Base-by-base conservation (phyloP, 2,888 invertebrate species). In the Heteromurus nitidus region DNA sequence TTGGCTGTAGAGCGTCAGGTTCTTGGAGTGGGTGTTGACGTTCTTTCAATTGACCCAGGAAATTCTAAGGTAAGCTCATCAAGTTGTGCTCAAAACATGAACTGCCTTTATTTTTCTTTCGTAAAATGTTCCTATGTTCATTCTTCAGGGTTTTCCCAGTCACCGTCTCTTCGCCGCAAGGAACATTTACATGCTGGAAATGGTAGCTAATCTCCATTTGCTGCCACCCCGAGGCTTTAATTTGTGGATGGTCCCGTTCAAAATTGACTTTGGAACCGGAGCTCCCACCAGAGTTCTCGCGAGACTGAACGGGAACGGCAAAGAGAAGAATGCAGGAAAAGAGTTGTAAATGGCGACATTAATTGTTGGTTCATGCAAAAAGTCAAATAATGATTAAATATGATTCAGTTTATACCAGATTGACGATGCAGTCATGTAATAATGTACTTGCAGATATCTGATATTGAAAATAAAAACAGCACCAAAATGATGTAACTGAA, bases 1-100 rank as follows among this genome's bases (percentile, higher is more conserved):
- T 65, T 86, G 44, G 53, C 80, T 5, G 74, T 70, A 3, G 85
- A 86, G 42, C 60, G 86, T 3, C 68, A 84, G 42, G 77, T 86
- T n/a, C 30, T 80, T 11, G 87, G 87, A 0, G 86, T 86, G 9
- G 87, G 87, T 16, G 83, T 85, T 50, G 87, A 87, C 42, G 79
- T 79, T 2, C 22, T 86, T 16, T 81, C 82, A 13, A 82, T 86
- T 80, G 87, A 87, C 55, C 31, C 80, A 9, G 87, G 87, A 13
- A 82, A 82, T 58, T 31, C 58, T 3, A 83, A 68, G 64, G 84
- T 82, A 42, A 62, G 22, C 9, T 7, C n/a, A 50, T 18, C n/a
- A 50, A 50, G 7, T 36, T 36, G 36, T 36, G 5, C n/a, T 50
- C 50, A 3, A 50, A n/a, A n/a, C 50, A 18, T 50, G n/a, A 50